Base-by-base conservation (phyloP, 2,113 vertebrate genomes). In the Ailurus styani region DNA sequence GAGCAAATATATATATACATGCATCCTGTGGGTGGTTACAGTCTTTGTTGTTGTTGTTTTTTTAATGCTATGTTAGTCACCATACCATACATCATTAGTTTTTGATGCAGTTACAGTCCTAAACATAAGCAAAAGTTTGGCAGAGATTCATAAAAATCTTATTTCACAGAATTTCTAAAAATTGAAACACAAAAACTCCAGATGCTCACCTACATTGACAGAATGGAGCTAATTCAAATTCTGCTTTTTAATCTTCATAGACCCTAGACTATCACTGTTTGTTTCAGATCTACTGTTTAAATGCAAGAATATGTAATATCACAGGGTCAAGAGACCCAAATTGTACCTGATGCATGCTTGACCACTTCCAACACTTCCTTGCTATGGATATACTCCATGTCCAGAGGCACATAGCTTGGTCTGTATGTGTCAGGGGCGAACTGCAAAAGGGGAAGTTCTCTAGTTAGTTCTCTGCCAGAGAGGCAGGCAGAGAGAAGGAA, bases 91-190 rank as follows among this genome's bases (percentile, higher is more conserved):
- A 57, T 23, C 55, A 57, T 57, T 57, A 57, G 21, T 10, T 57
- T 57, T 57, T 57, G 55, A 57, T 57, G 57, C 57, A 60, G 34
- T 93, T 75, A 83, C 0, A 52, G 45, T 47, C 40, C 75, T 77
- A 87, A 77, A 60, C 6, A 12, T 52, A 72, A 89, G 27, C 8
- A 23, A 45, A 40, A 57, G 4, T 87, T 68, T 90, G 66, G 14
- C n/a, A 81, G 13, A 79, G n/a, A 90, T 52, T 54, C 5, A 60
- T 37, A 87, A 87, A 90, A 75, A 64, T 85, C 31, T 11, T 42
- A 89, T 89, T 72, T 89, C 70, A 79, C 60, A 45, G 45, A 95
- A 37, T 92, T 92, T 75, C 42, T 54, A 23, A 88, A 92, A 96
- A 95, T 42, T 68, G 29, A 87, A 87, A 87, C n/a, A 64, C 78